Conservation (phyloP, 2,797 vertebrate genomes). For the Sebastes vulpes region DNA sequence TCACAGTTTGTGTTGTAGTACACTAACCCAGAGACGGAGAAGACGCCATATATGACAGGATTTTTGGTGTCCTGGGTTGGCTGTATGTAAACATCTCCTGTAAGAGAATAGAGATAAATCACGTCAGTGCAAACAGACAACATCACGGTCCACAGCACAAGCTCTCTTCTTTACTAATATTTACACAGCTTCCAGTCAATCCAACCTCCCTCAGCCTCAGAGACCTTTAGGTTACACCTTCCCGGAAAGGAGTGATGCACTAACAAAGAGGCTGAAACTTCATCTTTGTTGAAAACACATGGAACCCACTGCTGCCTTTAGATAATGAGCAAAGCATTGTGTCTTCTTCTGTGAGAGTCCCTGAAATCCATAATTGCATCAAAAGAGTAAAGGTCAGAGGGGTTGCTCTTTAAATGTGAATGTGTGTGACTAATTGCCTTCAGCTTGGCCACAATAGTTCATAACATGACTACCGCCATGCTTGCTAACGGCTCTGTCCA, state of each 20-base stretch:
- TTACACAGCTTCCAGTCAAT: slow-evolving; percentile 59
- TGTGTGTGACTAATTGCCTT: not conserved
- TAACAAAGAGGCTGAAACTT: slow-evolving; percentile 8
- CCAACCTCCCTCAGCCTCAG: slow-evolving; percentile 3
- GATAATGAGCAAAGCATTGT: slow-evolving; percentile 11
- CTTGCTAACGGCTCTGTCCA: not conserved
- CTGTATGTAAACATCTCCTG: slow-evolving; percentile 98
- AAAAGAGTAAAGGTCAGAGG: slow-evolving; percentile 1
- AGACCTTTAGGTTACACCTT: slow-evolving; percentile 32
- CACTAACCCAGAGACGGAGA: slow-evolving; percentile 95
- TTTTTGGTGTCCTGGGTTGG: slow-evolving; percentile 98
- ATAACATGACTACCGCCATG: not conserved
- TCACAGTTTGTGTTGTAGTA: not conserved
- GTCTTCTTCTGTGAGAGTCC: not conserved
- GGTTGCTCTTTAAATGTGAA: not conserved
- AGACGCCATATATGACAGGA: slow-evolving; percentile 96
- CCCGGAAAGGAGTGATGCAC: slow-evolving; percentile 11
- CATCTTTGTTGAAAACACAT: slow-evolving; percentile 31
- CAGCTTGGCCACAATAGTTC: not conserved
- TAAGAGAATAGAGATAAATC: slow-evolving; percentile 56
- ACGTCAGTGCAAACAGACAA: slow-evolving; percentile 35
- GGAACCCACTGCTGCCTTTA: slow-evolving; percentile 10
- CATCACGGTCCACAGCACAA: slow-evolving; percentile 32
- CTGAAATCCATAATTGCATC: slow-evolving; percentile 12
- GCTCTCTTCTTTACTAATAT: slow-evolving; percentile 58